Evolutionary conservation across 2,888 invertebrate species (phyloP), one percentile per base, ranked within the genome.

Genomic region (Julus scanicus): DNA sequence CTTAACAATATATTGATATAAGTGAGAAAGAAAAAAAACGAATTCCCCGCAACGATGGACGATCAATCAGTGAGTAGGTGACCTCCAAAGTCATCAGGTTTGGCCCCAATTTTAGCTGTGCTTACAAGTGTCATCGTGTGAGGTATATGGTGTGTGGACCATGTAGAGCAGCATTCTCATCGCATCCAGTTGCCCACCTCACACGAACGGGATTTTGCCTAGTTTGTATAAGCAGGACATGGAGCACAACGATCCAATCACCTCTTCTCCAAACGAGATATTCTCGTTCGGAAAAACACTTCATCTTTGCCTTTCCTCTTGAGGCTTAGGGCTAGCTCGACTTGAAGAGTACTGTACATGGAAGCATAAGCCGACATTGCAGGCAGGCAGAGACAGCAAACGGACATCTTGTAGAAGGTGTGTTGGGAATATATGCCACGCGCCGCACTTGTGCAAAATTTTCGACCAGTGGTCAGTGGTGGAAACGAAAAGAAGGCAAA

Each of bases 341-440:
- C 71, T 71, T 71, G 20, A 20, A 71, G 71, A 71, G 71, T 71
- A 29, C 80, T 80, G 80, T 80, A 80, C 80, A 80, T 80, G 80
- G 80, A 80, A 80, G 80, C 80, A 80, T 80, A 80, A 80, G 80
- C 80, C 80, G 80, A 37, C 80, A 37, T 80, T 80, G 37, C 80
- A 80, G 80, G 80, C 29, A 80, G 80, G 20, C 80, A 80, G 80
- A 80, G 80, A 80, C 80, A 80, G 80, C 37, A 20, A 80, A 80
- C 37, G 80, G 29, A 37, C 13, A 71, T 71, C 71, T 71, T 71
- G 11, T 29, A 71, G 71, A 71, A 80, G 29, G 80, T 80, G 80
- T 37, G 80, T 6, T 29, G 29, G 0, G 80, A 29, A 5, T 29
- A 37, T 37, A 29, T 80, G 80, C 80, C 29, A 13, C 13, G 80